Conservation (phyloP, 2,797 vertebrate genomes). For the Fringilla coelebs region DNA sequence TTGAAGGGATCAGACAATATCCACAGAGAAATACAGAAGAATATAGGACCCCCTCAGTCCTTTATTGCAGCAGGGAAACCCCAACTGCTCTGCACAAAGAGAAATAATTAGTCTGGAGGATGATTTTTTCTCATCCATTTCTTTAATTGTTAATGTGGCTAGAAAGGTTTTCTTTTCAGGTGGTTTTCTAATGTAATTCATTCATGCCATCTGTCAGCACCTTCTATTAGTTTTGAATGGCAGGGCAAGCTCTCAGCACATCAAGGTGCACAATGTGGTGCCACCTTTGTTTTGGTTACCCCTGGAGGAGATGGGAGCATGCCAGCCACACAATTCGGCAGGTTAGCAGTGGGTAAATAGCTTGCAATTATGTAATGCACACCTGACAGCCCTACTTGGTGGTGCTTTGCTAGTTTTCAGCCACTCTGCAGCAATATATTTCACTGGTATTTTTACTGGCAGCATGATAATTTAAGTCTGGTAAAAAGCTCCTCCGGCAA, state of each 20-base stretch:
- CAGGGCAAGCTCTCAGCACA: constrained; percentile 27
- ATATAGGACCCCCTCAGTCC: not conserved
- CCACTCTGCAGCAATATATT: not conserved
- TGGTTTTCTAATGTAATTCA: not conserved
- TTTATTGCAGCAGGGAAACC: not conserved
- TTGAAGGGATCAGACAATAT: not conserved
- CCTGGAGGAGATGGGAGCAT: constrained; percentile 35
- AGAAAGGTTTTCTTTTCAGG: not conserved
- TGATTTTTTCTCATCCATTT: not conserved
- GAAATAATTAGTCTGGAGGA: not conserved
- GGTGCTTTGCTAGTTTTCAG: not conserved
- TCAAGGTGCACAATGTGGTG: constrained; percentile 19
- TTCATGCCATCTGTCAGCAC: constrained; percentile 45
- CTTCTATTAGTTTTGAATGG: not conserved
- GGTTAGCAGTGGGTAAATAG: constrained; percentile 21
- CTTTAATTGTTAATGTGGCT: constrained; percentile 36
- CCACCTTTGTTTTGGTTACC: constrained; percentile 41
- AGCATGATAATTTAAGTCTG: constrained; percentile 5
- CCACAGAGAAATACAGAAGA: not conserved
- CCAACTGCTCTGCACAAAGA: not conserved
- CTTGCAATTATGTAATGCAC: not conserved
- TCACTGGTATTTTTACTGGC: constrained; percentile 8
- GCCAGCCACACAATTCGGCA: constrained; percentile 28
- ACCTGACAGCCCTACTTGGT: not conserved
- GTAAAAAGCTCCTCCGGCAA: constrained; percentile 2